A percentile compares a stretch with the other conserved stretches of the same genome.
phyloP scores from a whole-genome alignment of 1,140 invertebrate species.

The Tetramorium simillimum region DNA sequence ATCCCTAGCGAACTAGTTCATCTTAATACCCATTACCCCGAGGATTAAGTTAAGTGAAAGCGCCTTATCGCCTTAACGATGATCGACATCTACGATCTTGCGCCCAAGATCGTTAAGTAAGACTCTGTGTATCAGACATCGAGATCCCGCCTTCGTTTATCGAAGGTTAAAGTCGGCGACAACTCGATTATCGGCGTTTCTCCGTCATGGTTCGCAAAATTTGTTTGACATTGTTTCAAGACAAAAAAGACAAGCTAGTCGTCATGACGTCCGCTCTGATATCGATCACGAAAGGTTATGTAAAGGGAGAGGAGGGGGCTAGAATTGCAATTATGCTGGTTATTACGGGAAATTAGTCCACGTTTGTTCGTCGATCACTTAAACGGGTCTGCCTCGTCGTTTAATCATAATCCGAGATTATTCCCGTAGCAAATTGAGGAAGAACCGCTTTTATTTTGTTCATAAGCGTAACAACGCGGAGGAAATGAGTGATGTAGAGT shows the following conservation, averaged over 20 bases:
- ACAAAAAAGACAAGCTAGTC: not conserved
- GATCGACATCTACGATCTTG: conserved; percentile 68
- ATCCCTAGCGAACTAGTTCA: conserved; percentile 65
- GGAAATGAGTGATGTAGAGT: conserved; percentile 25
- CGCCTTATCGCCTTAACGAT: conserved; percentile 72
- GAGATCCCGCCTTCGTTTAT: conserved; percentile 13
- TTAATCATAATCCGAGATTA: conserved; percentile 47
- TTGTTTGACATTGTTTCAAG: conserved; percentile 1
- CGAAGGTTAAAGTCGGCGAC: conserved; percentile 41
- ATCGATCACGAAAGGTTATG: not conserved
- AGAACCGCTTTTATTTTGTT: conserved; percentile 46
- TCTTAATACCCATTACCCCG: conserved; percentile 57
- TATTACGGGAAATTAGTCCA: conserved; percentile 35
- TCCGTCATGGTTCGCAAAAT: conserved; percentile 9
- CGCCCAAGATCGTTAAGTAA: conserved; percentile 54
- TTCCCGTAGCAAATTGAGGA: conserved; percentile 34
- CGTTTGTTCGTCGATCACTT: conserved; percentile 22
- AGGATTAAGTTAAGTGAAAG: conserved; percentile 74
- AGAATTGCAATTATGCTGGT: conserved; percentile 16
- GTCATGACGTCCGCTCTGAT: not conserved
- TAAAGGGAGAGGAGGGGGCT: too few relatives aligned
- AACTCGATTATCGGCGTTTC: conserved; percentile 34
- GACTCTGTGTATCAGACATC: conserved; percentile 31
- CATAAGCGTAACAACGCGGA: conserved; percentile 21
- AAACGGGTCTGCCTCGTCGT: conserved; percentile 10